Evolutionary conservation across 2,113 vertebrate species (phyloP), one percentile per base, ranked within the genome.

Genomic region (Daboia siamensis): DNA sequence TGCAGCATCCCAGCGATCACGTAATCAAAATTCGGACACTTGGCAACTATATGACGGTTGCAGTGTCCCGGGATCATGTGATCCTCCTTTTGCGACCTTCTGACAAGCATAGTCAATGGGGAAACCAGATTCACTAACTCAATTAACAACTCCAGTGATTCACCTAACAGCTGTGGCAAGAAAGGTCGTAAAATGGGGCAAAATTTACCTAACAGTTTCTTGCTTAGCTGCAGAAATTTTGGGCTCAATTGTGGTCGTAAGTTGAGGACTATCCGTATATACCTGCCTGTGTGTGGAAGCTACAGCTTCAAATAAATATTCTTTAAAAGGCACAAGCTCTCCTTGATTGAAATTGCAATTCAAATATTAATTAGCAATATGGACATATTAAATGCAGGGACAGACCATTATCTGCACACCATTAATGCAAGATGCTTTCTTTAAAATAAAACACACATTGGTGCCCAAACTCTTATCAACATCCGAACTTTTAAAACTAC

Each of bases 21-120:
- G 4, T n/a, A 13, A 15, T n/a, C 29, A 69, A n/a, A 69, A 69
- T 69, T 69, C 1, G 11, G 11, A n/a, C 0, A 11, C 26, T 64
- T n/a, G 61, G 26, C 26, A 64, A 64, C 11, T 69, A n/a, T 69
- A 69, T 69, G 64, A 69, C 0, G 29, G 64, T n/a, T 1, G 29
- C 12, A n/a, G 10, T 15, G 5, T n/a, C 12, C 4, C 4, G 4
- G 11, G 1, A 4, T 15, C 12, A 69, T 4, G 4, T 1, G 4
- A 69, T 69, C 48, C 61, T 29, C 11, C 61, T 69, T n/a, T n/a
- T 69, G 24, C 9, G 59, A 26, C 59, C 8, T 61, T 61, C 24
- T 11, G 3, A 11, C 59, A 26, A 61, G 59, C 59, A 61, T 26
- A 61, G 24, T 61, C 24, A 10, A 6, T 26, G 59, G 59, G 59